Base-by-base conservation (phyloP, 2,888 invertebrate genomes). In the Drosophila neonasuta region DNA sequence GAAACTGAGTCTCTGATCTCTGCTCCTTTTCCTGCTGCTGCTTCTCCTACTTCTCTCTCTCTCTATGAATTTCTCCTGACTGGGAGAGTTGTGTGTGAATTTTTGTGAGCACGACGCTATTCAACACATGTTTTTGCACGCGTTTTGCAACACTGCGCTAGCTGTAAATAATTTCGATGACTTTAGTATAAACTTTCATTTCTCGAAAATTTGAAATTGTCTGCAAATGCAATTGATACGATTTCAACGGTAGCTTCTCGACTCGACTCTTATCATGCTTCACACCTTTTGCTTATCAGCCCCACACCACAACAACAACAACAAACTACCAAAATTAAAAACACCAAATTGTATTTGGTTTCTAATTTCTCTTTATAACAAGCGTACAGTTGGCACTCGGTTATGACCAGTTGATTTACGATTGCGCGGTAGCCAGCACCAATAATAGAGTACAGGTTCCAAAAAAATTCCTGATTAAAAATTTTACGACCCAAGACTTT, bases 221-320 rank as follows among this genome's bases (percentile, higher is more conserved):
- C 73, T 65, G 5, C 36, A 29, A 44, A 34, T 61, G 67, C 86
- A 65, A 68, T 68, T 77, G 79, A 78, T 78, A 68, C 54, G 75
- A 75, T 72, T 80, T 61, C 48, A 84, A 84, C 80, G 58, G 86
- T 84, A 84, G 80, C 74, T 59, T 20, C 49, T 13, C 36, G 56
- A 8, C 46, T 34, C n/a, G 13, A 13, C 13, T 10, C 66, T 80
- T 80, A 80, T 80, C 80, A 65, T n/a, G 49, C 48, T 13, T 72
- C 77, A 79, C 68, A 83, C 59, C 67, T 77, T 58, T 60, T 46
- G 51, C 86, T 80, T 80, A 80, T 80, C 80, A 73, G 63, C 55
- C 3, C 20, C 20, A 20, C 20, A 20, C 20, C 48, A 59, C 62
- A 60, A 50, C 49, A 17, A 8, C 39, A 45, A 10, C 49, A 17